phyloP scores from a whole-genome alignment of 2,797 vertebrate species.

The Ficedula albicollis region DNA sequence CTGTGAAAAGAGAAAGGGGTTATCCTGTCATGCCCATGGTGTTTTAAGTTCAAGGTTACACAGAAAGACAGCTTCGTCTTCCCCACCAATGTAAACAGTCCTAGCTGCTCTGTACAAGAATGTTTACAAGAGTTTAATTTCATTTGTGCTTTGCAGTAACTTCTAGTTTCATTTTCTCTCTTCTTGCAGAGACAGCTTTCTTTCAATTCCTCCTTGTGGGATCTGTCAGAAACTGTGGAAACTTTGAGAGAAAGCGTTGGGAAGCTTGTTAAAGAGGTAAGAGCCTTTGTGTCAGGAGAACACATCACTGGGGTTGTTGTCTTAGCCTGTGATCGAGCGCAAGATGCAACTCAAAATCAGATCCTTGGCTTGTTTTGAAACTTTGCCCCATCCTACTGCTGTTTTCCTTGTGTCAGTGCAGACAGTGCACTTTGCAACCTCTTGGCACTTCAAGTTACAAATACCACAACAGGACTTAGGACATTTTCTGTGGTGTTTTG shows the following conservation, averaged over 20 bases:
- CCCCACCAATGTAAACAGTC: neutral
- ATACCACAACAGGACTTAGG: neutral
- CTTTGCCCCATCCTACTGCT: neutral
- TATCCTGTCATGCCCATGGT: neutral
- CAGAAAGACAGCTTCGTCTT: neutral
- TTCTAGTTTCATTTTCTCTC: conserved; percentile 11
- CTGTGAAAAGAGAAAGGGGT: neutral
- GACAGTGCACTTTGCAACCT: neutral
- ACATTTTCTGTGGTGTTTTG: neutral
- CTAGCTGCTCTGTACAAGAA: neutral
- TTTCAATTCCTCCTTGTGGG: conserved; percentile 75
- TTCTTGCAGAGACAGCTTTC: conserved; percentile 77
- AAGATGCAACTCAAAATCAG: neutral
- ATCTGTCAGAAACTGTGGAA: conserved; percentile 82
- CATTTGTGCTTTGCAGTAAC: neutral
- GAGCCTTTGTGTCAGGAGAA: neutral
- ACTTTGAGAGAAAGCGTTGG: conserved; percentile 83
- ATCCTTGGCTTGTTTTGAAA: neutral
- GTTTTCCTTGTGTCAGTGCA: neutral
- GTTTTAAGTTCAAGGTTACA: neutral
- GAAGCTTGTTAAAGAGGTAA: conserved; percentile 88
- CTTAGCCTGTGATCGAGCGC: neutral
- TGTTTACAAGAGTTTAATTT: conserved; percentile 11
- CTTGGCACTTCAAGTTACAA: neutral
- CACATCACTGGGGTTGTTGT: neutral